Evolutionary conservation across 2,113 vertebrate genomes (phyloP), one percentile per base, ranked within the genome.

Genomic region (Catharus bicknelli): DNA sequence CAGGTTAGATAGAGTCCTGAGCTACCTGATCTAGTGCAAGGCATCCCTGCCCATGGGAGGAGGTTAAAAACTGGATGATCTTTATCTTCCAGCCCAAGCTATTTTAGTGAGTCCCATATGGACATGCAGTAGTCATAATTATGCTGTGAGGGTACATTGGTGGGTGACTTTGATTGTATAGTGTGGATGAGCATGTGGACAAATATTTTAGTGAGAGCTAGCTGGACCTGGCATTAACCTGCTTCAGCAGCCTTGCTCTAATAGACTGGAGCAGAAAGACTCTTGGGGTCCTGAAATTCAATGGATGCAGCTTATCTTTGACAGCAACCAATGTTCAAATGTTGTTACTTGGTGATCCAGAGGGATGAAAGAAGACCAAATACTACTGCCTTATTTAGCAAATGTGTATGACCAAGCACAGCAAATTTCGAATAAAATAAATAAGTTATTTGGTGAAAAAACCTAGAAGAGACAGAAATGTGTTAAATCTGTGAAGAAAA

Each of bases 21-120:
- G 9, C 30, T 64, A 36, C 17, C 21, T 36, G 17, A 43, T 32
- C 21, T 22, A 43, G 26, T 43, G 26, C 18, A 58, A 73, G 26
- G 17, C 51, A 8, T 64, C 17, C 5, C 22, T 29, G 26, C 27
- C 12, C 15, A 15, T 38, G 43, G 51, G 22, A 43, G 18, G 26
- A 6, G 1, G 1, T 27, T 88, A 0, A 0, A 26, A 64, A n/a
- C 15, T 23, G 40, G 12, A 23, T 43, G 27, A 43, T 43, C 18
- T 45, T 51, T 19, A 51, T 8, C 12, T 43, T 51, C 8, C 27
- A 51, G 29, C 7, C 9, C 18, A n/a, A 58, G n/a, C 18, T 73
- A 20, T 38, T 66, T 38, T 17, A n/a, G 11, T 42, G 32, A 57
- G n/a, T n/a, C 27, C 7, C 1, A 1, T 4, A 7, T 2, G 1